Base-by-base conservation (phyloP, 2,888 invertebrate genomes). In the Tanypteryx hageni region DNA sequence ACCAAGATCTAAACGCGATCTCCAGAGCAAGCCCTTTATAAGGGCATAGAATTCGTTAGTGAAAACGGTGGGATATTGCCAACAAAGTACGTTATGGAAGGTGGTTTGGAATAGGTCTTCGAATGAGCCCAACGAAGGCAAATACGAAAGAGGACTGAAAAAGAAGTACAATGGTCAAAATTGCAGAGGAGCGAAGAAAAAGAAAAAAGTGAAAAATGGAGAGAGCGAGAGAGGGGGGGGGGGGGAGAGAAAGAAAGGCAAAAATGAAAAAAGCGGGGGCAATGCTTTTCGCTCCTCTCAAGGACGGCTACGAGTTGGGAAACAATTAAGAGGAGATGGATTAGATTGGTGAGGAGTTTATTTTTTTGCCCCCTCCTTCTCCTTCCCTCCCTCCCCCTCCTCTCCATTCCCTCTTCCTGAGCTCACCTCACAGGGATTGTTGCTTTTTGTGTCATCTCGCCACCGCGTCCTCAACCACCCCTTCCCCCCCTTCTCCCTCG, bases 311-410 rank as follows among this genome's bases (percentile, higher is more conserved):
- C 27, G 44, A 44, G 82, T 27, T 8, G 57, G 85, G 85, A 86
- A 86, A 86, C 85, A 86, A 86, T 86, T 86, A 86, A 86, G 85
- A 86, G 85, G 85, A 59, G 85, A 86, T 59, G 85, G 85, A 86
- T 86, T 86, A 86, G 85, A 59, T 86, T 86, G 85, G 56, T 22
- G 58, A 11, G 58, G 57, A 86, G 27, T 86, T 86, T 86, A 59
- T 86, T 86, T 58, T 58, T 27, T 27, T 7, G 22, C 59, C 59
- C 59, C 85, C 22, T 27, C 57, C 58, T n/a, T 5, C 44, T 44
- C 44, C 44, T 44, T 31, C 44, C 31, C 11, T 14, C 8, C 31
- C 18, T 82, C 82, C 9, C 27, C 31, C 31, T 14, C 31, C 31
- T 44, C 82, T 8, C 82, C 8, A 1, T 44, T 82, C 16, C 31